phyloP scores from a whole-genome alignment of 2,888 invertebrate species.

The Meliscaeva auricollis region DNA sequence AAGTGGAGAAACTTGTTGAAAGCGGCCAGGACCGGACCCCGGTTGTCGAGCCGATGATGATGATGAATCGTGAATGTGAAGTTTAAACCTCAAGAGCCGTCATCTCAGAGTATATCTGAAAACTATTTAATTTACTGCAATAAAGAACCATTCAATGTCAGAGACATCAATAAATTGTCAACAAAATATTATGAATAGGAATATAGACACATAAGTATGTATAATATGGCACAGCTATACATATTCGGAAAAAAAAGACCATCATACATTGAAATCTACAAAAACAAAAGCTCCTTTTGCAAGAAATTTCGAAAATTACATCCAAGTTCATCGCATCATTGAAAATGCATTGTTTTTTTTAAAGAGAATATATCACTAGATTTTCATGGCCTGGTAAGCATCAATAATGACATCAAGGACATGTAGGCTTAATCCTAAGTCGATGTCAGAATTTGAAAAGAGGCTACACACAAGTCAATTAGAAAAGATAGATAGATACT shows the following conservation, averaged over 20 bases:
- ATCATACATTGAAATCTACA: not conserved
- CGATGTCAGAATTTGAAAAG: conserved; percentile 31
- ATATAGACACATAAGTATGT: not conserved
- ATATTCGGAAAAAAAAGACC: not conserved
- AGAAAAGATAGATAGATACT: conserved; percentile 15
- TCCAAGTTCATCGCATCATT: conserved; percentile 36
- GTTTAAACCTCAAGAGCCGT: too few species aligned
- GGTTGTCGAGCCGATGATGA: too few species aligned
- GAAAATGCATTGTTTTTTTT: conserved; percentile 25
- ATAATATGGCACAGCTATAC: too few species aligned
- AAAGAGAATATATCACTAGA: conserved; percentile 1
- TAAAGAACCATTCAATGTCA: conserved; percentile 17
- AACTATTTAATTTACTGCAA: conserved; percentile 21
- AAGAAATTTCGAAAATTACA: conserved; percentile 20
- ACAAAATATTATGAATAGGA: conserved; percentile 11
- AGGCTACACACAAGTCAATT: conserved; percentile 30
- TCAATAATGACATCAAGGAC: conserved; percentile 45
- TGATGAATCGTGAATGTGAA: too few species aligned
- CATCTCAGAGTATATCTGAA: not conserved
- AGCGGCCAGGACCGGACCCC: too few species aligned
- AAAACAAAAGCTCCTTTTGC: conserved; percentile 14
- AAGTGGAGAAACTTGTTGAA: too few species aligned
- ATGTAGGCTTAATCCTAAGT: conserved; percentile 39
- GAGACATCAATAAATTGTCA: conserved; percentile 19
- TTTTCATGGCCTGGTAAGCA: conserved; percentile 35